Conservation (phyloP, 2,797 vertebrate genomes). For the Artibeus lituratus region DNA sequence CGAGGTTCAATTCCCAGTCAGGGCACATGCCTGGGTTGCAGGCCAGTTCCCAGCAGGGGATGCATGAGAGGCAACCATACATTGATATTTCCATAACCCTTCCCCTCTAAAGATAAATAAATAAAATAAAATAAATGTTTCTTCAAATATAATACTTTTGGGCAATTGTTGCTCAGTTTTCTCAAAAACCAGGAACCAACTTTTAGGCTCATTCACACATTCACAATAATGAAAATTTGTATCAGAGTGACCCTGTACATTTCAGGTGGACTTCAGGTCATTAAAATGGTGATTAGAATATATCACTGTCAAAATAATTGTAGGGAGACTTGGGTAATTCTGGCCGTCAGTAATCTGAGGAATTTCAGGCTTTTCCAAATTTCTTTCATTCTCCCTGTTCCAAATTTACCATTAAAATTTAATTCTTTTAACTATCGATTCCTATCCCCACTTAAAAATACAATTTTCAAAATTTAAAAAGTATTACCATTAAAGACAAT, state of each 20-base stretch:
- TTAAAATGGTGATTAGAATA: neutral
- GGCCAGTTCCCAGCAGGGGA: too few relatives aligned
- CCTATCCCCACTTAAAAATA: neutral
- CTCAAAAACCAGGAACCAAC: neutral
- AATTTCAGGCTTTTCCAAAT: neutral
- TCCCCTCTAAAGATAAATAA: too few relatives aligned
- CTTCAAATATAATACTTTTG: slow-evolving; percentile 1
- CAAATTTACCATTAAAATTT: neutral
- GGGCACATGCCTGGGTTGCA: too few relatives aligned
- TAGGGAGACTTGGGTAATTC: neutral
- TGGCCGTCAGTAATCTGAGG: neutral
- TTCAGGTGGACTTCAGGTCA: neutral
- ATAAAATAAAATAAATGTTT: too few relatives aligned
- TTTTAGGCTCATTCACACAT: neutral
- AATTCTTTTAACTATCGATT: neutral
- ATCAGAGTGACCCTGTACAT: neutral
- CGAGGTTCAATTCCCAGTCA: too few relatives aligned
- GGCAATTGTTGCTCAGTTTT: neutral
- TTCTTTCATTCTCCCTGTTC: neutral
- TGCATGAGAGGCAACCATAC: too few relatives aligned
- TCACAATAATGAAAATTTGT: neutral
- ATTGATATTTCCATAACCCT: too few relatives aligned
- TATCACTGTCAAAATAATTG: neutral
- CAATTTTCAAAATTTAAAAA: neutral
- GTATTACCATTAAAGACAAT: neutral